Conservation (phyloP, 1,140 invertebrate genomes). For the Bombus breviceps region DNA sequence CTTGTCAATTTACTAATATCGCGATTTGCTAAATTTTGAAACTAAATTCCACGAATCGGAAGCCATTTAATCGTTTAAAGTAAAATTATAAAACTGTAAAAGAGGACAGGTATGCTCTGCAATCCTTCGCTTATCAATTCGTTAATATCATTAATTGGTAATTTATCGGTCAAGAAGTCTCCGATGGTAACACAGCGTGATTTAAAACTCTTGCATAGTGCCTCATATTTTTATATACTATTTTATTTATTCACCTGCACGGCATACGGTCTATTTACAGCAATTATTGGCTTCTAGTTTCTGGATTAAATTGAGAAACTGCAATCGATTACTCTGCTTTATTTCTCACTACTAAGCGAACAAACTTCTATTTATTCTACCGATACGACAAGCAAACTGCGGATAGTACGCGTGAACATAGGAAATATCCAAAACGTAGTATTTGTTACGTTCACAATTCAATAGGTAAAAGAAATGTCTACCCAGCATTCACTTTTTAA, state of each 20-base stretch:
- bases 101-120: no score
- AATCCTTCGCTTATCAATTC: background rate
- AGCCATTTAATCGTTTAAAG: no score
- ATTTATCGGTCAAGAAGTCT: background rate
- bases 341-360: background rate
- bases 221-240: background rate
- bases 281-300: background rate
- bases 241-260: background rate
- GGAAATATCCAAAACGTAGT: no score
- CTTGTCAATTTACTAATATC: no score
- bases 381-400: background rate
- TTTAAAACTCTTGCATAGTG: background rate
- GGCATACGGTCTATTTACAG: background rate
- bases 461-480: no score
- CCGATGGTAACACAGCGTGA: no score
- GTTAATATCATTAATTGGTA: background rate
- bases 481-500: no score
- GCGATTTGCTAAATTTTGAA: no score
- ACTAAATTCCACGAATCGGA: no score
- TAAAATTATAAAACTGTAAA: no score
- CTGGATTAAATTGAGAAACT: background rate
- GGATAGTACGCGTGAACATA: no score
- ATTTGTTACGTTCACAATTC: no score
- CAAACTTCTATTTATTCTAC: background rate
- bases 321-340: background rate